Base-by-base conservation (phyloP, 2,888 invertebrate genomes). In the Ornithoptera priamus region DNA sequence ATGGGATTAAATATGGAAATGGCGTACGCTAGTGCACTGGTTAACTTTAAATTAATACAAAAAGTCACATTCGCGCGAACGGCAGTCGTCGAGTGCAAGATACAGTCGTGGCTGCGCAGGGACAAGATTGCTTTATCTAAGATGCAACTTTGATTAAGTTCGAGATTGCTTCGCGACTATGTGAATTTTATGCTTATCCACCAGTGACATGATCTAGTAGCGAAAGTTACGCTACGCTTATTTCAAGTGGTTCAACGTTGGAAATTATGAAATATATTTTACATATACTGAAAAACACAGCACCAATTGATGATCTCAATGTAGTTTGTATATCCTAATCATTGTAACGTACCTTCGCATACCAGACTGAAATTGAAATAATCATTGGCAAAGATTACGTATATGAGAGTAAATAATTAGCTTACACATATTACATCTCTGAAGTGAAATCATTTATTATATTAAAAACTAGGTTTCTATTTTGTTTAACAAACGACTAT, bases 71-170 rank as follows among this genome's bases (percentile, higher is more conserved):
- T 64, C 67, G 22, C 61, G 64, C 39, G 60, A 70, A 64, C 60
- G 60, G 61, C 70, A 70, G 67, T 63, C 66, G 61, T 71, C 61
- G 67, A 71, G 65, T 58, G 69, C 69, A 36, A 67, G 70, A 62
- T 71, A 65, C 61, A 71, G 70, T 62, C 67, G 67, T 46, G 63
- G 72, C 72, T 72, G 68, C 70, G 67, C 69, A 71, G 71, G 72
- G 72, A 74, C 71, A 72, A 76, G 70, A 76, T 76, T 74, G 74
- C 71, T 74, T 72, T 68, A 70, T 71, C 69, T 75, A 69, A 72
- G 72, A 74, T 73, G 75, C 75, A 78, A 77, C 75, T 78, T 77
- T 76, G 77, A 78, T 78, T 75, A 76, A 76, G 76, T 77, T 78
- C 73, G 72, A 73, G 73, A 78, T 75, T 74, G 75, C 77, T 73